These are phyloP conservation scores for Spheniscus mendiculus DNA, from an alignment of 2,113 vertebrate species.

Conservation along the genomic window DNA sequence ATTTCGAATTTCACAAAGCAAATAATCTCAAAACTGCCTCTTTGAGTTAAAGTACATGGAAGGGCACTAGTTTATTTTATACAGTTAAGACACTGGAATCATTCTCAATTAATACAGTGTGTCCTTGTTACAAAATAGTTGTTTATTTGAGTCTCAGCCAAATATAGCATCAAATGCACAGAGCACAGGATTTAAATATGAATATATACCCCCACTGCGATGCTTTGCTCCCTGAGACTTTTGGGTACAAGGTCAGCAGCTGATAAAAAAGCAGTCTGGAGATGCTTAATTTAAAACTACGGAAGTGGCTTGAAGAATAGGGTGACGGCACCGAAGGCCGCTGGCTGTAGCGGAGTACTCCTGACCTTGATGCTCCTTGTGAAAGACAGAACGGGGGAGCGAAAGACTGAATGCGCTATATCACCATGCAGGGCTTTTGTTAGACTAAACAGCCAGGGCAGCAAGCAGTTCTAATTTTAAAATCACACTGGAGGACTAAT, in stretches of 20 bases:
- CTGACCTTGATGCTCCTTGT: constrained; percentile 29
- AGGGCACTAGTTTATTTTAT: not conserved
- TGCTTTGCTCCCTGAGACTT: not conserved
- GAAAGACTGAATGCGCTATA: not conserved
- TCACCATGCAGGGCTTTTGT: constrained; percentile 2
- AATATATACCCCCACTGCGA: not conserved
- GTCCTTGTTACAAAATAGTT: not conserved
- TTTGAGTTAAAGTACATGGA: not conserved
- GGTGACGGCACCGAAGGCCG: not conserved
- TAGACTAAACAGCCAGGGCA: not conserved
- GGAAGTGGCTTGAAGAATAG: not conserved
- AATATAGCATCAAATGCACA: not conserved
- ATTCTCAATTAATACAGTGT: not conserved
- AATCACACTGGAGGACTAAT: not conserved
- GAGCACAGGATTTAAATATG: not conserved
- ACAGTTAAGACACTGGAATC: not conserved
- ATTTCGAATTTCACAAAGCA: not conserved
- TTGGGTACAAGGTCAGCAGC: not conserved
- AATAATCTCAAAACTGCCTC: not conserved
- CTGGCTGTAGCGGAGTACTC: not conserved
- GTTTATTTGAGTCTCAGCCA: not conserved
- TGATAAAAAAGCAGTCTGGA: not conserved
- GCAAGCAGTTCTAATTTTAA: constrained; percentile 20
- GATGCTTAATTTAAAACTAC: not conserved
- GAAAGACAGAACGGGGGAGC: not conserved